Conservation (phyloP, 1,140 invertebrate genomes). For the Helicoverpa zea region DNA sequence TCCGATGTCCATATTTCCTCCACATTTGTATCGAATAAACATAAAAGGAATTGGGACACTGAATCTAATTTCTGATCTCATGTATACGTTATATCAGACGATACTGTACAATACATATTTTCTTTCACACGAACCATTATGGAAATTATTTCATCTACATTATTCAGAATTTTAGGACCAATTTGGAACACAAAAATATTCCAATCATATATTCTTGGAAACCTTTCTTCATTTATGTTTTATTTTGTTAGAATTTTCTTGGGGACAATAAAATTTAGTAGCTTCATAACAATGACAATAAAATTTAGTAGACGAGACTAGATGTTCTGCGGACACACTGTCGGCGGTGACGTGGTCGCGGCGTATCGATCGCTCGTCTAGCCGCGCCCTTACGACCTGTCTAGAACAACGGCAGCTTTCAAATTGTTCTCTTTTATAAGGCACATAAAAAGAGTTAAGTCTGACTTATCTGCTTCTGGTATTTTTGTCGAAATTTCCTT, state of each 20-base stretch:
- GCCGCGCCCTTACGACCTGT: conserved; percentile 38
- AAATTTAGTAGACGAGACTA: conserved; percentile 14
- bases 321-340: conserved; percentile 25
- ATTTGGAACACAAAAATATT: conserved; percentile 8
- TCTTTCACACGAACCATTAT: background rate
- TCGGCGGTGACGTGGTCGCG: conserved; percentile 19
- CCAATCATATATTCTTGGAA: conserved; percentile 10
- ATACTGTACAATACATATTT: background rate
- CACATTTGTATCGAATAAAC: background rate
- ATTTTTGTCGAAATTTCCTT: background rate
- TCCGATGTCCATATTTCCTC: background rate
- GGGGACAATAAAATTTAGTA: conserved; percentile 6
- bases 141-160: conserved; percentile 16
- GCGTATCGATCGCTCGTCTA: conserved; percentile 38
- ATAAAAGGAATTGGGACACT: background rate
- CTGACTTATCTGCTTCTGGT: conserved; percentile 2
- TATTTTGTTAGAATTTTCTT: background rate
- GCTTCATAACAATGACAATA: too few relatives aligned
- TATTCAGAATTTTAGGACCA: conserved; percentile 1
- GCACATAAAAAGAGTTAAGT: conserved; percentile 19
- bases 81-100: background rate
- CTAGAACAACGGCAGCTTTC: conserved; percentile 30
- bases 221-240: background rate
- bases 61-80: conserved; percentile 30
- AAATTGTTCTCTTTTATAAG: conserved; percentile 35